Percentiles rank a stretch among this genome's conserved stretches.
These are phyloP conservation scores for Acanthosoma haemorrhoidale DNA, from an alignment of 2,888 invertebrate genomes.

Conservation along the genomic window DNA sequence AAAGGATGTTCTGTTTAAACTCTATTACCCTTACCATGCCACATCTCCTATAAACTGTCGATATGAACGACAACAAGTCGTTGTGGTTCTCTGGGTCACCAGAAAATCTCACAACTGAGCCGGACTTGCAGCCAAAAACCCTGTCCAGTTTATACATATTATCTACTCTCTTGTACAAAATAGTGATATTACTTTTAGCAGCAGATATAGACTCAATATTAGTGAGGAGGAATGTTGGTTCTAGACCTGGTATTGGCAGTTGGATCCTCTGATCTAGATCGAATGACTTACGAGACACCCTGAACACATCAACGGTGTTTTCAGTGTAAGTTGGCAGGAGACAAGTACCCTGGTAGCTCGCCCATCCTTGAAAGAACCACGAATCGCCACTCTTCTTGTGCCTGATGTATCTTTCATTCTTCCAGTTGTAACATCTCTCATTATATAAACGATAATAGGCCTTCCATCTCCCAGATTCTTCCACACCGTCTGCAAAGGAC, in stretches of 20 bases:
- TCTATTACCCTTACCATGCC: constrained; percentile 19
- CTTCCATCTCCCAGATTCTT: constrained; percentile 1
- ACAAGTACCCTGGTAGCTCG: constrained; percentile 13
- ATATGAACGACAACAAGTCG: background rate
- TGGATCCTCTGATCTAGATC: constrained; percentile 13
- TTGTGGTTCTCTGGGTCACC: background rate
- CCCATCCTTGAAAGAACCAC: constrained; percentile 23
- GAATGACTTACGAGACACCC: background rate
- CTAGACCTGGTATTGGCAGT: constrained; percentile 20
- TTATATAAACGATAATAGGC: background rate
- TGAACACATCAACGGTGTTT: constrained; percentile 23
- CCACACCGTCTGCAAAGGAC: background rate
- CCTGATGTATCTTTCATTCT: background rate
- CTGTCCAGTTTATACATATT: constrained; percentile 7
- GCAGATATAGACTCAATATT: background rate
- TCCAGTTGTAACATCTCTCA: constrained; percentile 20
- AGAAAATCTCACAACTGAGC: constrained; percentile 1
- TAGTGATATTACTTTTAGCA: constrained; percentile 13
- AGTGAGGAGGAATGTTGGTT: constrained; percentile 19
- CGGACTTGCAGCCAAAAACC: background rate
- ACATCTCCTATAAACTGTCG: background rate
- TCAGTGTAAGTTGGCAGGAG: constrained; percentile 21
- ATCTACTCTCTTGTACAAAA: background rate
- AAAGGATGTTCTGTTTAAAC: constrained; percentile 9
- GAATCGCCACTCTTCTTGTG: constrained; percentile 9